Evolutionary conservation across 2,113 vertebrate genomes (phyloP), one percentile per base, ranked within the genome.

Genomic region (Catharus minimus): DNA sequence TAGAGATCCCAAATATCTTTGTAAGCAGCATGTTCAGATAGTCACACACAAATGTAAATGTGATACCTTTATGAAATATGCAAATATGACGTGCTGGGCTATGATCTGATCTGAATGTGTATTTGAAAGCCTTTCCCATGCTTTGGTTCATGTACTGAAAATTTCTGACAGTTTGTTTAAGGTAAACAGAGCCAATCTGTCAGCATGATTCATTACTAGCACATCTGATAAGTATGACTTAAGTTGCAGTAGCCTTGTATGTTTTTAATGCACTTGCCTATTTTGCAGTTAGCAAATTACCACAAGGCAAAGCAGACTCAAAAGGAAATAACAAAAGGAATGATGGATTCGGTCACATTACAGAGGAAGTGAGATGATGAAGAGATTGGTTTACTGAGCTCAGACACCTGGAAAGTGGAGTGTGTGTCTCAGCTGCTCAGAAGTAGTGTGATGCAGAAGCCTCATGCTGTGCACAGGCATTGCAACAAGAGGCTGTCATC

Each of bases 361-460:
- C 66, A 65, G 86, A 87, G 91, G 89, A 96, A 96, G 95, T 13
- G 55, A 78, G 72, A 93, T 83, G 93, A 94, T 90, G 82, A 96
- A 95, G 73, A 72, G 68, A 91, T 72, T 89, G 79, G 81, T 74
- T 72, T 78, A 85, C 94, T 61, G 68, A 76, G 68, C 80, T 81
- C 73, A 95, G 90, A 90, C 92, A 86, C 90, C 74, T 90, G 87
- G 62, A 88, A 95, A 95, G 93, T 41, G 74, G 93, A 86, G 79
- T 24, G 33, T 76, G 71, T 82, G 71, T 76, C 91, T 69, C 92
- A 92, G 91, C 91, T 65, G 91, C 66, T 91, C 94, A 92, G 77
- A 90, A 91, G 88, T 94, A 83, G 95, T 92, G 88, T 88, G 92
- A 94, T 93, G 91, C 71, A 66, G 46, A 67, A 78, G 67, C 74